Evolutionary conservation across 2,888 invertebrate species (phyloP).

Genomic region (Norana najaformis): DNA sequence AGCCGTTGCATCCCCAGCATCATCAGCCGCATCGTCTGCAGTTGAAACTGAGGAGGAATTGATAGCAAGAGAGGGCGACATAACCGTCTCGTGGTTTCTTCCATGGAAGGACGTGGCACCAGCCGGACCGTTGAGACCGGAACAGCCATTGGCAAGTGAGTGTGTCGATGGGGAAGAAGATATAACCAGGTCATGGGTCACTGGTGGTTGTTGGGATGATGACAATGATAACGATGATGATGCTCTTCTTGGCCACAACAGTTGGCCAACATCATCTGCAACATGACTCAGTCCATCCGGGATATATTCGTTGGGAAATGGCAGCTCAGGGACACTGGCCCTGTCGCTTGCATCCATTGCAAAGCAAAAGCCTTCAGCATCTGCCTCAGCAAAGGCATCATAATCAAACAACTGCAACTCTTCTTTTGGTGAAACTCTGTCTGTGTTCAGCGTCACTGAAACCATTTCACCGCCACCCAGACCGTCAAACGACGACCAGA

Average conservation of each 20-base stretch:
- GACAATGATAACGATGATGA: background rate
- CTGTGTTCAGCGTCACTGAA: background rate
- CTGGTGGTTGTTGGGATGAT: background rate
- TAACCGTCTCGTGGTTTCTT: background rate
- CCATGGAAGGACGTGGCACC: background rate
- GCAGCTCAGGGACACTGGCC: too few species aligned
- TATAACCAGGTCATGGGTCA: background rate
- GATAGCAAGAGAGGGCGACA: background rate
- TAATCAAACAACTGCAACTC: background rate
- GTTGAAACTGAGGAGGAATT: background rate
- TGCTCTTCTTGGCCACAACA: too few species aligned
- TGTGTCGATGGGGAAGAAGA: background rate
- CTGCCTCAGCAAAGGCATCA: too few species aligned
- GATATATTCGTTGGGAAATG: background rate
- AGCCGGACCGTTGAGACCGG: background rate
- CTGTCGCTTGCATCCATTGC: background rate
- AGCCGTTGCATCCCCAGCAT: background rate
- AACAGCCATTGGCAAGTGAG: background rate
- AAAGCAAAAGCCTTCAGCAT: background rate
- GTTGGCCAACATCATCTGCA: background rate
- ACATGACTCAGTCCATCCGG: background rate
- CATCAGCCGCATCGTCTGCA: background rate
- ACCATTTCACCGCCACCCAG: background rate
- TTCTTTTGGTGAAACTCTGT: background rate
- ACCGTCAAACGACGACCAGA: background rate